Base-by-base conservation (phyloP, 2,113 vertebrate genomes). In the Callospermophilus lateralis region DNA sequence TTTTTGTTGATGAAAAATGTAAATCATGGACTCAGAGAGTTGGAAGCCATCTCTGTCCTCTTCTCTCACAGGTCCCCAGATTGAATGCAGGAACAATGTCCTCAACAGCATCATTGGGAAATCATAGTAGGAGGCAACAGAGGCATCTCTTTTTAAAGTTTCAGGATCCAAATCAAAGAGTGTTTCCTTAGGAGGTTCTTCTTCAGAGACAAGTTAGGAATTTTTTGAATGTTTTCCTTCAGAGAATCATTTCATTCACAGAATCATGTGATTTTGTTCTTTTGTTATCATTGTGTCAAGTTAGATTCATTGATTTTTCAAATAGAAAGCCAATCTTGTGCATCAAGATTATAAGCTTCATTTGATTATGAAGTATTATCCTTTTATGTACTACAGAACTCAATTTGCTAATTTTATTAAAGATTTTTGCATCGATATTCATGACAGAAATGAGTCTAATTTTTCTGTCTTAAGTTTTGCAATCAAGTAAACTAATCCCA, bases 371-470 rank as follows among this genome's bases (percentile, higher is more conserved):
- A 85, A 73, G 12, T 26, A n/a, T 81, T 84, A 10, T 11, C 12
- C 20, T 88, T 83, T 51, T 83, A 86, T 58, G 30, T 16, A 42
- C 6, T 74, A 51, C 30, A 67, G 22, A 34, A 67, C 42, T 90
- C 5, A 83, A 32, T 77, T 92, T 53, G 22, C 45, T 88, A 84
- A 65, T 92, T 90, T 90, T 42, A 3, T 78, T 63, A 90, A 51
- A 76, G 42, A 93, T 65, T 30, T 85, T 80, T 94, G 28, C 9
- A 73, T 58, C 32, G 11, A 67, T 61, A 22, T 42, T 84, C 55
- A 74, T 84, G 22, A 96, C 45, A 94, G 70, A 84, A 91, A 91
- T 58, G 37, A 28, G 16, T 85, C 9, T 63, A 48, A 76, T 39
- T 86, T 72, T 89, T 68, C 72, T 87, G 65, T 61, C 45, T 61